These are phyloP conservation scores for Rugalucina vietnamica DNA, from an alignment of 2,888 invertebrate species.

Conservation along the genomic window DNA sequence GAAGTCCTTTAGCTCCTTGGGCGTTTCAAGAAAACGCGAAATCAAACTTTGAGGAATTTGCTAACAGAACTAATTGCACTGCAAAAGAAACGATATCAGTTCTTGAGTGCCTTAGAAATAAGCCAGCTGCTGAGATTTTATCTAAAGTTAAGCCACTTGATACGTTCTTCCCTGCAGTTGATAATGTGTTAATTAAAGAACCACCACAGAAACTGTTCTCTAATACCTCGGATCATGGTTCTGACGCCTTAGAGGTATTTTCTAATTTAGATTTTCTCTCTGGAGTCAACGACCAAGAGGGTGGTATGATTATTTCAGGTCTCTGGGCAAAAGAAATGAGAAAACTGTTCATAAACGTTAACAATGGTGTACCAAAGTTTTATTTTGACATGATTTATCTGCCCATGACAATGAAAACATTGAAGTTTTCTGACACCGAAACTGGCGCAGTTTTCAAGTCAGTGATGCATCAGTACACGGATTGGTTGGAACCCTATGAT, in stretches of 20 bases:
- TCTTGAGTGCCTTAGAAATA: slow-evolving; percentile 57
- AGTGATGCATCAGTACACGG: slow-evolving; percentile 40
- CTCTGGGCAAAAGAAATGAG: not conserved
- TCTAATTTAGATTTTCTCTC: slow-evolving; percentile 46
- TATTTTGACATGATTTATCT: slow-evolving; percentile 27
- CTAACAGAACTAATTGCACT: slow-evolving; percentile 55
- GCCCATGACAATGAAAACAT: not conserved
- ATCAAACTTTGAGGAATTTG: slow-evolving; percentile 89
- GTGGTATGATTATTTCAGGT: not conserved
- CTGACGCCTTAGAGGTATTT: slow-evolving; percentile 87
- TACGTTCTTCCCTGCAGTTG: slow-evolving; percentile 95
- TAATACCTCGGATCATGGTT: slow-evolving; percentile 92
- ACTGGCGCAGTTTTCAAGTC: slow-evolving; percentile 20
- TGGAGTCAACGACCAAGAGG: slow-evolving; percentile 52
- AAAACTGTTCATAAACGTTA: not conserved
- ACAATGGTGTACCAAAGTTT: slow-evolving; percentile 27
- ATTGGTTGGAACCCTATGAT: slow-evolving; percentile 84
- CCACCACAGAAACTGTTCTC: slow-evolving; percentile 93
- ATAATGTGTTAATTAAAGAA: slow-evolving; percentile 93
- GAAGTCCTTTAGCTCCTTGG: slow-evolving; percentile 43
- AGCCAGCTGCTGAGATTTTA: slow-evolving; percentile 43
- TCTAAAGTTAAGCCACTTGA: slow-evolving; percentile 34
- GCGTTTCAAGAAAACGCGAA: slow-evolving; percentile 54
- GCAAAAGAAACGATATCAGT: slow-evolving; percentile 24
- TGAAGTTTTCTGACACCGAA: not conserved